phyloP scores from a whole-genome alignment of 2,888 invertebrate species.

The Tipula vernalis region DNA sequence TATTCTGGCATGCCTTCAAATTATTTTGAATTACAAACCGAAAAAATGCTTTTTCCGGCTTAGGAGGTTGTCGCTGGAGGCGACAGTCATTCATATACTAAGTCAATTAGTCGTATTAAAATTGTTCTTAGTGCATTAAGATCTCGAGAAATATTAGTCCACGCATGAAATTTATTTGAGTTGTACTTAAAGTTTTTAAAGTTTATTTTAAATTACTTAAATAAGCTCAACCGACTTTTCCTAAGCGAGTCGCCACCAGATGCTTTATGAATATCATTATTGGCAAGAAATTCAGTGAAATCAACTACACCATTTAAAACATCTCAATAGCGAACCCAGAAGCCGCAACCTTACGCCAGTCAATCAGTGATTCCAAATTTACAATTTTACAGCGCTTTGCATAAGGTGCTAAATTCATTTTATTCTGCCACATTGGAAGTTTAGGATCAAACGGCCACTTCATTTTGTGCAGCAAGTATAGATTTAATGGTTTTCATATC shows the following conservation, averaged over 20 bases:
- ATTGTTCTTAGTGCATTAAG: conserved; percentile 7
- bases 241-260: conserved; percentile 8
- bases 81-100: not conserved
- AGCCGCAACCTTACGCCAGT: no score
- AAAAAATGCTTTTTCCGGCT: not conserved
- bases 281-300: no score
- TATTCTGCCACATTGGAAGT: no score
- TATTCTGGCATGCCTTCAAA: not conserved
- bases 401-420: no score
- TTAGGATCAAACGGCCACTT: no score
- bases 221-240: conserved; percentile 1
- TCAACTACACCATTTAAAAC: no score
- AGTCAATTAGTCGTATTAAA: not conserved
- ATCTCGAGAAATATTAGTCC: no score
- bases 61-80: conserved; percentile 7
- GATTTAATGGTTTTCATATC: no score
- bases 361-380: no score
- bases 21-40: not conserved
- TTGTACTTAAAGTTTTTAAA: not conserved
- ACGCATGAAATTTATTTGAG: not conserved
- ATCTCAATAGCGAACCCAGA: no score
- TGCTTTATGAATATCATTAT: not conserved
- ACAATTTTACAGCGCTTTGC: no score
- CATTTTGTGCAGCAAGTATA: no score
- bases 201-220: not conserved